A percentile compares a stretch with the other conserved stretches of the same genome.
Evolutionary conservation across 2,888 invertebrate species (phyloP).

Genomic region (Shargacucullia verbasci): DNA sequence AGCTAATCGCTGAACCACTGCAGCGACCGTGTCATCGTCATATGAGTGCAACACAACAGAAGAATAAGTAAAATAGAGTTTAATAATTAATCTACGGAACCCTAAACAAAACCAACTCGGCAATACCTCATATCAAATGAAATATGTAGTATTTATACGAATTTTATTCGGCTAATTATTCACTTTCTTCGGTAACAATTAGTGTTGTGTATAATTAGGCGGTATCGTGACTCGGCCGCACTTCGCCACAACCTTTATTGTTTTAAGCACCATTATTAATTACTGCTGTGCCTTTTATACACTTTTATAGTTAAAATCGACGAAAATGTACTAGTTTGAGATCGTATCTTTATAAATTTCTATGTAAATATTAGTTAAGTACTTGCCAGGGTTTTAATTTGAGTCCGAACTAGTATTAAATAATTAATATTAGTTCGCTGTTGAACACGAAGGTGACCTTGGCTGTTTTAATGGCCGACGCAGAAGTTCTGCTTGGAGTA

Average conservation of each 20-base stretch:
- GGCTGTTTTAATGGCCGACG: too few relatives aligned
- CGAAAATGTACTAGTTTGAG: constrained; percentile 34
- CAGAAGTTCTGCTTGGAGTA: too few relatives aligned
- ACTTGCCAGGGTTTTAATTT: constrained; percentile 9
- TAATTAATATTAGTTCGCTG: background rate
- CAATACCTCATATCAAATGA: constrained; percentile 34
- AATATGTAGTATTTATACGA: constrained; percentile 55
- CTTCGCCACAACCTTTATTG: constrained; percentile 42
- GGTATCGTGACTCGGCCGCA: constrained; percentile 46
- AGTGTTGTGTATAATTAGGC: constrained; percentile 53
- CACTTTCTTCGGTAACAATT: constrained; percentile 55
- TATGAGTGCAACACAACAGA: too few relatives aligned
- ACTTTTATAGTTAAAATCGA: constrained; percentile 27
- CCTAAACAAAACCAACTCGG: too few relatives aligned
- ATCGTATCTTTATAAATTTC: constrained; percentile 44
- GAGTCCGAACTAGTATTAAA: constrained; percentile 18
- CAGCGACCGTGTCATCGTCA: too few relatives aligned
- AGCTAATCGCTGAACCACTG: too few relatives aligned
- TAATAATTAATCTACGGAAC: too few relatives aligned
- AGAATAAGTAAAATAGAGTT: too few relatives aligned
- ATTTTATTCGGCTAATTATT: constrained; percentile 56
- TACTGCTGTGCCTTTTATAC: constrained; percentile 38
- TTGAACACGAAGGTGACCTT: too few relatives aligned
- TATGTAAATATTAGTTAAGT: constrained; percentile 52
- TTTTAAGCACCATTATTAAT: constrained; percentile 57